Conservation (phyloP, 2,888 invertebrate genomes). For the Formica aserva region DNA sequence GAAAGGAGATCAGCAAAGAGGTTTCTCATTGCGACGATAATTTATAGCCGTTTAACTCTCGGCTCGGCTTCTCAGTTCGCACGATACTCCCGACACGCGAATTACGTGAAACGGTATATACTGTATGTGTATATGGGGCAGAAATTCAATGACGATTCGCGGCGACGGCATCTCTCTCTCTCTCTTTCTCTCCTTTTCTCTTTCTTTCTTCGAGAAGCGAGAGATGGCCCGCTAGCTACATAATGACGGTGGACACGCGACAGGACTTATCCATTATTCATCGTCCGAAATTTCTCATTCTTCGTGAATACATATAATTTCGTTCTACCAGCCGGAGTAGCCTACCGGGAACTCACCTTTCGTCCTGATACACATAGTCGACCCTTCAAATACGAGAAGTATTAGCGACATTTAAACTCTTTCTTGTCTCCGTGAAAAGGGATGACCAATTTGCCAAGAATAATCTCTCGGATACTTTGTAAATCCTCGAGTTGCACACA, state of each 20-base stretch:
- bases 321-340: constrained; percentile 29
- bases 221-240: constrained; percentile 55
- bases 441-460: constrained; percentile 9
- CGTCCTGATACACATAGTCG: constrained; percentile 1
- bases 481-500: neutral
- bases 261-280: constrained; percentile 85
- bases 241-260: constrained; percentile 85
- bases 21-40: constrained; percentile 61
- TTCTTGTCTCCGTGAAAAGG: neutral
- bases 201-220: constrained; percentile 8
- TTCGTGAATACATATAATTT: constrained; percentile 79
- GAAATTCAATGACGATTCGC: constrained; percentile 72
- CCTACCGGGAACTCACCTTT: constrained; percentile 45
- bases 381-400: neutral
- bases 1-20: constrained; percentile 55
- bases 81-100: constrained; percentile 70
- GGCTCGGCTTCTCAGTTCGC: constrained; percentile 60
- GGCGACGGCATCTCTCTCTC: constrained; percentile 61
- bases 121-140: constrained; percentile 57
- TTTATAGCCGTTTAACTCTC: constrained; percentile 71
- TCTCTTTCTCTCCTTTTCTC: neutral
- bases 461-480: neutral
- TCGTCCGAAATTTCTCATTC: constrained; percentile 79
- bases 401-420: constrained; percentile 36
- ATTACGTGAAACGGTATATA: constrained; percentile 67